A percentile compares a stretch with the other conserved stretches of the same genome.
Conservation (phyloP, 2,797 vertebrate species). For the Apogon hyalosoma region DNA sequence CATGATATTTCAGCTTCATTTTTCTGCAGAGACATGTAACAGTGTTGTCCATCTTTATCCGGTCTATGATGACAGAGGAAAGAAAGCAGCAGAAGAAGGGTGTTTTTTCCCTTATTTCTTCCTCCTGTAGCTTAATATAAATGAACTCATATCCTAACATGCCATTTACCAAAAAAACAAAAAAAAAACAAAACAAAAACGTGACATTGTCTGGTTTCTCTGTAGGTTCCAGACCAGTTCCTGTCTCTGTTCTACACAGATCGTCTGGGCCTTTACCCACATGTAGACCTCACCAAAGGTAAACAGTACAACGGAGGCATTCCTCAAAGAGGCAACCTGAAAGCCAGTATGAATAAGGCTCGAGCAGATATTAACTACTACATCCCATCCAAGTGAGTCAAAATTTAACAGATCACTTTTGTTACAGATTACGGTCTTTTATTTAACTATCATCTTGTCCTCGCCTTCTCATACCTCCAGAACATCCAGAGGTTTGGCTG, state of each 20-base stretch:
- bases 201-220: conserved; percentile 3
- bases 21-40: too few species aligned
- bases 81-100: too few species aligned
- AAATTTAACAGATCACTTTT: neutral
- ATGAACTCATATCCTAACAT: too few species aligned
- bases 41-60: too few species aligned
- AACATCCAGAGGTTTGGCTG: conserved; percentile 78
- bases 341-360: conserved; percentile 82
- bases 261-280: conserved; percentile 87
- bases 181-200: too few species aligned
- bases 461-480: conserved; percentile 40
- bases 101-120: too few species aligned
- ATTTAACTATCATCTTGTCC: neutral
- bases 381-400: conserved; percentile 73
- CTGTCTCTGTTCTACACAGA: conserved; percentile 87
- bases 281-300: conserved; percentile 75
- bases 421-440: neutral
- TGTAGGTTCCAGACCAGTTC: conserved; percentile 78
- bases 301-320: conserved; percentile 81
- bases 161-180: too few species aligned
- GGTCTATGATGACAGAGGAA: too few species aligned
- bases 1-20: too few species aligned
- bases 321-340: conserved; percentile 80
- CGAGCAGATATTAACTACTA: conserved; percentile 82
- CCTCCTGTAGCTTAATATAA: too few species aligned